A percentile compares a stretch with the other conserved stretches of the same genome.
Evolutionary conservation across 2,797 vertebrate species (phyloP).

Genomic region (Trichosurus vulpecula): DNA sequence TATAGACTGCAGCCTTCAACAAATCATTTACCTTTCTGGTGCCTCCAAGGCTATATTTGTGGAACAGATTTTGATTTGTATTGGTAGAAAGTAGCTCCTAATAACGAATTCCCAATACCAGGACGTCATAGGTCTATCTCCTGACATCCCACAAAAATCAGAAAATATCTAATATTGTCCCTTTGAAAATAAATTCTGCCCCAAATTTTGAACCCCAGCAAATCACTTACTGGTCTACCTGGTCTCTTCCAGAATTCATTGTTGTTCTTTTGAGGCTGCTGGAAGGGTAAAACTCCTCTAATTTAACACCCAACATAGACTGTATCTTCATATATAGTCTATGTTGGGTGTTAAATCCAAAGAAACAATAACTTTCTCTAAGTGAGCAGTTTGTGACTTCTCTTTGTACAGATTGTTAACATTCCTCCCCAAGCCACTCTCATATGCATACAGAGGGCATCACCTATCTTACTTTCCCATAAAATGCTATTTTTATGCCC

Average conservation of each 20-base stretch:
- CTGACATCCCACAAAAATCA: not conserved
- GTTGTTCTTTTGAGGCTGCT: not conserved
- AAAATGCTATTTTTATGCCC: not conserved
- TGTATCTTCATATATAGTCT: not conserved
- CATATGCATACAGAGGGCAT: not conserved
- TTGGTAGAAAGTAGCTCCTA: not conserved
- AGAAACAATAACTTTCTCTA: not conserved
- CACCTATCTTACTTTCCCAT: not conserved
- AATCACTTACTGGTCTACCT: not conserved
- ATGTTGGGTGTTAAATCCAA: not conserved
- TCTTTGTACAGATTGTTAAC: not conserved
- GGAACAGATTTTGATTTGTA: not conserved
- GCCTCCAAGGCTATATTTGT: not conserved
- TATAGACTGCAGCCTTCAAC: not conserved
- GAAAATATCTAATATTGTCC: not conserved
- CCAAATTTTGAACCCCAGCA: not conserved
- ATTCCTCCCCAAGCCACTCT: not conserved
- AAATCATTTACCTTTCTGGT: not conserved
- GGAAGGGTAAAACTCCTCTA: not conserved
- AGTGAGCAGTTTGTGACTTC: not conserved
- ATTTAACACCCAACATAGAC: not conserved
- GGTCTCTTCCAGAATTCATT: not conserved
- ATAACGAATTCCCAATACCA: not conserved
- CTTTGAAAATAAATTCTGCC: not conserved
- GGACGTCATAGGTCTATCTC: not conserved